Evolutionary conservation across 2,888 invertebrate genomes (phyloP).

Genomic region (Sturmia bella): DNA sequence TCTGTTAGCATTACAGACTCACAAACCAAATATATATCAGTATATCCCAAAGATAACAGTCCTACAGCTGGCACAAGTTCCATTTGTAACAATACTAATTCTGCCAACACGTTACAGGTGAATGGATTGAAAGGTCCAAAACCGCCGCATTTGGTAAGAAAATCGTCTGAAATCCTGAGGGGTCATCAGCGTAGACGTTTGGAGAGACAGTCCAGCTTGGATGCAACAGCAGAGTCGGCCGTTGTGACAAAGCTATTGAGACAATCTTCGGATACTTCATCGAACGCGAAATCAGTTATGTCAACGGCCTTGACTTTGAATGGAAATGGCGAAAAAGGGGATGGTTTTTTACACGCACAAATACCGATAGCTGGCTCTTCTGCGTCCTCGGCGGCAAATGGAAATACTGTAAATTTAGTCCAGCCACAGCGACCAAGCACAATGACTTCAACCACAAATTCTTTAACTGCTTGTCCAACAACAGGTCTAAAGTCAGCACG

Average conservation of each 20-base stretch:
- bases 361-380: conserved; percentile 55
- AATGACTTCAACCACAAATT: conserved; percentile 40
- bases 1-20: conserved; percentile 51
- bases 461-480: conserved; percentile 69
- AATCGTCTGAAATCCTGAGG: conserved; percentile 77
- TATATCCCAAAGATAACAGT: conserved; percentile 77
- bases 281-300: conserved; percentile 66
- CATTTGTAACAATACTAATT: conserved; percentile 31
- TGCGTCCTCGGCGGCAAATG: conserved; percentile 63
- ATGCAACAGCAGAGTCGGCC: conserved; percentile 75
- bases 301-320: conserved; percentile 30
- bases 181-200: conserved; percentile 75
- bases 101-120: conserved; percentile 45
- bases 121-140: conserved; percentile 69
- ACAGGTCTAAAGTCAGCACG: conserved; percentile 78
- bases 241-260: conserved; percentile 75
- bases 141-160: conserved; percentile 75
- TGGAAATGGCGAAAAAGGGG: conserved; percentile 67
- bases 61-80: conserved; percentile 63
- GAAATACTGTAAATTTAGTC: conserved; percentile 64
- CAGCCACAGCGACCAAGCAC: conserved; percentile 66
- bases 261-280: conserved; percentile 75
- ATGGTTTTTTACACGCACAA: conserved; percentile 77
- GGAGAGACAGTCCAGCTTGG: conserved; percentile 80
- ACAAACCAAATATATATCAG: conserved; percentile 77